Conservation (phyloP, 2,797 vertebrate genomes). For the Pelochelys cantorii region DNA sequence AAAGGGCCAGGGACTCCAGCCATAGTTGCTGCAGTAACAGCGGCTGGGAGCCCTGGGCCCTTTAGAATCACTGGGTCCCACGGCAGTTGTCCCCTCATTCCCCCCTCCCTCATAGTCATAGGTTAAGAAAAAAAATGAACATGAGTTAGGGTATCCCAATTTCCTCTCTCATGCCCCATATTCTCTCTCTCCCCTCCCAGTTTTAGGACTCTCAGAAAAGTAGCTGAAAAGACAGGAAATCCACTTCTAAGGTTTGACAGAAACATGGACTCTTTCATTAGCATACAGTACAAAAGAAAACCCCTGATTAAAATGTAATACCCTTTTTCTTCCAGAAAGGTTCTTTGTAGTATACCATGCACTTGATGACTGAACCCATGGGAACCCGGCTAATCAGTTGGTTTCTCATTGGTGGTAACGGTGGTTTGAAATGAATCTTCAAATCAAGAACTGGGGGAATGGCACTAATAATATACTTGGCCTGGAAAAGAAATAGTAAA, state of each 20-base stretch:
- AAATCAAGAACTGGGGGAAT: conserved; percentile 88
- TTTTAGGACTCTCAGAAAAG: neutral
- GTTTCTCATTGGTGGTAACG: conserved; percentile 93
- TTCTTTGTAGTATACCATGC: conserved; percentile 96
- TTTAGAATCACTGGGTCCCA: too few relatives aligned
- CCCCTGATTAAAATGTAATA: conserved; percentile 66
- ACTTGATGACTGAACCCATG: conserved; percentile 97
- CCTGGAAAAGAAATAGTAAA: conserved; percentile 79
- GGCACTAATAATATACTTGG: conserved; percentile 91
- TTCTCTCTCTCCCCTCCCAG: neutral
- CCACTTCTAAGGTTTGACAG: neutral
- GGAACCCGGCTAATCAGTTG: conserved; percentile 94
- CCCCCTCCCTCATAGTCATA: too few relatives aligned
- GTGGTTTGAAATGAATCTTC: conserved; percentile 96
- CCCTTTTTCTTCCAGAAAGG: conserved; percentile 97
- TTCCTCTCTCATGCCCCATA: neutral
- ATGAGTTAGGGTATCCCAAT: neutral
- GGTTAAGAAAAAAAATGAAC: neutral
- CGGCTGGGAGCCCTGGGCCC: too few relatives aligned
- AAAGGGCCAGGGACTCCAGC: too few relatives aligned
- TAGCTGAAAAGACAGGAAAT: neutral
- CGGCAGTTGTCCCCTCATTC: too few relatives aligned
- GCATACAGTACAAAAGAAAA: neutral
- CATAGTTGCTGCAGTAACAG: too few relatives aligned
- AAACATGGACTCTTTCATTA: neutral